Evolutionary conservation across 2,888 invertebrate species (phyloP).

Genomic region (Dynastes maya): DNA sequence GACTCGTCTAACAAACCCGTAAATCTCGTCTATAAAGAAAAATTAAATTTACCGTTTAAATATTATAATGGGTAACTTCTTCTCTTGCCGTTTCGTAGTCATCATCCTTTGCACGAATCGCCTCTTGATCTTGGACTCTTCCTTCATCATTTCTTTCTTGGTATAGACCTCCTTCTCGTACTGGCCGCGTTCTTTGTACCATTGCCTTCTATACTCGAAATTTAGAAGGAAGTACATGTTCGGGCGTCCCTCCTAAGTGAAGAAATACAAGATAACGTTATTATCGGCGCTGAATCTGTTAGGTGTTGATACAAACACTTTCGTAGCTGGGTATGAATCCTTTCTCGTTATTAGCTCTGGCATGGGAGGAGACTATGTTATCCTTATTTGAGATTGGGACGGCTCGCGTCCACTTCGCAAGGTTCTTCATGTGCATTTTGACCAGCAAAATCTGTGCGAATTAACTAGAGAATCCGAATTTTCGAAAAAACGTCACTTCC

Average conservation of each 20-base stretch:
- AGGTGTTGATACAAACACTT: slow-evolving; percentile 66
- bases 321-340: slow-evolving; percentile 73
- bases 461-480: background rate
- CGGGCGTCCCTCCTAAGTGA: slow-evolving; percentile 58
- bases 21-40: no score
- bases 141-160: slow-evolving; percentile 71
- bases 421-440: slow-evolving; percentile 42
- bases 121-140: slow-evolving; percentile 69
- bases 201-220: slow-evolving; percentile 75
- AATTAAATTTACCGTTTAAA: slow-evolving; percentile 51
- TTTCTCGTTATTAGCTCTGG: slow-evolving; percentile 60
- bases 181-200: slow-evolving; percentile 73
- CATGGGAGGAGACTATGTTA: slow-evolving; percentile 74
- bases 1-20: no score
- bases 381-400: slow-evolving; percentile 70
- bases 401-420: slow-evolving; percentile 72
- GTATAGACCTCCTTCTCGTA: slow-evolving; percentile 75
- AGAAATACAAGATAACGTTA: slow-evolving; percentile 4
- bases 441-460: background rate
- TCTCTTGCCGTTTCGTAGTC: slow-evolving; percentile 54
- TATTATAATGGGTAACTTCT: slow-evolving; percentile 55
- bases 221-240: slow-evolving; percentile 72
- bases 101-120: slow-evolving; percentile 63
- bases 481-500: slow-evolving; percentile 25
- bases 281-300: no score